Base-by-base conservation (phyloP, 1,140 invertebrate species). In the Formica exsecta region DNA sequence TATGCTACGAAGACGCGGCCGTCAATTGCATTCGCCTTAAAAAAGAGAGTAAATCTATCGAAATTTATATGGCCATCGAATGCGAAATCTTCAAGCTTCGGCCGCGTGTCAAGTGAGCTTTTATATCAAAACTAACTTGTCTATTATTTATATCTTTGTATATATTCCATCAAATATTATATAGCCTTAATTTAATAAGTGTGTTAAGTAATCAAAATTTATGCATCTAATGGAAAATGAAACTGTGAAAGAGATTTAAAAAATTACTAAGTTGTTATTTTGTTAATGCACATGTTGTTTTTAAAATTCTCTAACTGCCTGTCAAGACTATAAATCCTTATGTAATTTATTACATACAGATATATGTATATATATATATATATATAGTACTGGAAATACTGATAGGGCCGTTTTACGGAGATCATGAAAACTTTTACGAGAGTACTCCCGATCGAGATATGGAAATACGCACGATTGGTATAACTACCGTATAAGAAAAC, bases 391-490 rank as follows among this genome's bases (percentile, higher is more conserved):
- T n/a, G 68, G 22, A 48, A 68, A 74, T 83, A 74, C 54, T 48
- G 54, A 74, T 83, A 74, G 68, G 51, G 25, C 64, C 79, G 66
- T 83, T 83, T 74, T 61, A 61, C 54, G 79, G 9, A 61, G 25
- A 61, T 83, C 68, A 54, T 83, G 68, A 83, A 83, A 83, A 83
- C 79, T 83, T 83, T 83, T 83, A 74, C 79, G 79, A 73, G 79
- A 73, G 54, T 38, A 44, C 11, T 81, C 66, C n/a, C 68, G 66
- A 73, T 59, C 36, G 66, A 81, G 79, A 81, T 81, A 81, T 81
- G 79, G 79, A 73, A 83, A 83, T 83, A 62, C 79, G 25, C 64
- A 16, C 77, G 68, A 61, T 83, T 61, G 79, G 54, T 61, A 66
- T 83, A 83, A 83, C 36, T 83, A 74, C 79, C 25, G 22, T 19